These are phyloP conservation scores for Mola mola DNA, from an alignment of 2,113 vertebrate species.

Conservation along the genomic window DNA sequence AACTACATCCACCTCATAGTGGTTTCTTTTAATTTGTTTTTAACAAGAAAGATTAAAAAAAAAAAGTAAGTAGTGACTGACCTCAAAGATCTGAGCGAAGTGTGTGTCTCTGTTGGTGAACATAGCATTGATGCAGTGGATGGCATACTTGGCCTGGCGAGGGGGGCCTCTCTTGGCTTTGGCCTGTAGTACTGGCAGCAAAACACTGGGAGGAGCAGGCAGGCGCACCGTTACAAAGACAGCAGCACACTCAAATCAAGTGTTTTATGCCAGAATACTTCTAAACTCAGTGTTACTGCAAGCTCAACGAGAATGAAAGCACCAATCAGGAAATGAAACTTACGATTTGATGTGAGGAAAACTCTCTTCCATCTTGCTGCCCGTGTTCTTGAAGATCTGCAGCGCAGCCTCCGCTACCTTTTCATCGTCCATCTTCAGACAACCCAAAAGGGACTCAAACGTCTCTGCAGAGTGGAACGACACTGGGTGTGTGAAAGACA, in stretches of 20 bases:
- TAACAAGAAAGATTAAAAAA: neutral
- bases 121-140: constrained; percentile 98
- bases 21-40: neutral
- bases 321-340: constrained; percentile 53
- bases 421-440: constrained; percentile 98
- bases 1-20: neutral
- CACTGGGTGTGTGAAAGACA: constrained; percentile 97
- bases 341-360: constrained; percentile 98
- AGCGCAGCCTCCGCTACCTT: constrained; percentile 97
- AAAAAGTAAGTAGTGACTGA: constrained; percentile 61
- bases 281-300: neutral
- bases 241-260: neutral
- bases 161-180: constrained; percentile 97
- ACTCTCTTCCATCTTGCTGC: constrained; percentile 95
- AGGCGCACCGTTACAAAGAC: neutral
- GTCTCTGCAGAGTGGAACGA: constrained; percentile 99
- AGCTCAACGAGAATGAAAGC: neutral
- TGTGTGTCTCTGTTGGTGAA: constrained; percentile 98
- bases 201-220: constrained; percentile 82
- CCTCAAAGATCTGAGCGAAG: constrained; percentile 99
- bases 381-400: constrained; percentile 98
- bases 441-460: constrained; percentile 95
- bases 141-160: constrained; percentile 96
- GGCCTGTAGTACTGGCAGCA: constrained; percentile 95
- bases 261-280: neutral